phyloP scores from a whole-genome alignment of 2,113 vertebrate genomes.

The Neodontobutis hainanensis region DNA sequence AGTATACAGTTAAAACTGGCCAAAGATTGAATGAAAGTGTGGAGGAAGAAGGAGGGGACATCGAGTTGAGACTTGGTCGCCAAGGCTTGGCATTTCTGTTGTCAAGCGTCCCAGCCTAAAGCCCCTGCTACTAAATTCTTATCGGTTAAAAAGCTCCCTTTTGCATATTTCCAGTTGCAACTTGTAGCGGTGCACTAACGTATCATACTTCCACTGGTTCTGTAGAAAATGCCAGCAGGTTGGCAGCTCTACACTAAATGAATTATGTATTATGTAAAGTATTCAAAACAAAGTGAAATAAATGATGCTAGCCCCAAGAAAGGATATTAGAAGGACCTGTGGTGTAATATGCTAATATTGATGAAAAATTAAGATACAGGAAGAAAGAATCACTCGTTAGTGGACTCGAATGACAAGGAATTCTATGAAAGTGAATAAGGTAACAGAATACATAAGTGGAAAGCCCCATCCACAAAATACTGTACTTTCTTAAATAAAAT shows the following conservation, averaged over 20 bases:
- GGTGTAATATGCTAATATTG: constrained; percentile 30
- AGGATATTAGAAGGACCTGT: constrained; percentile 23
- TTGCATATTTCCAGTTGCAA: constrained; percentile 20
- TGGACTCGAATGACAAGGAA: constrained; percentile 17
- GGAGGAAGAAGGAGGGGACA: constrained; percentile 28
- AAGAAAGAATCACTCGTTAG: constrained; percentile 17
- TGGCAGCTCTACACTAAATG: constrained; percentile 34
- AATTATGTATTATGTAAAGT: constrained; percentile 50
- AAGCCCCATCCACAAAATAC: neutral
- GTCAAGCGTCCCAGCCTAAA: constrained; percentile 48
- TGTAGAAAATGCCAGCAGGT: constrained; percentile 30
- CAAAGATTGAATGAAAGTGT: constrained; percentile 48
- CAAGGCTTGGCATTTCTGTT: constrained; percentile 48
- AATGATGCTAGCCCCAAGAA: constrained; percentile 27
- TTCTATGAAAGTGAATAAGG: neutral
- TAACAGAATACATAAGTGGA: neutral
- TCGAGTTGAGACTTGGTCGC: constrained; percentile 23
- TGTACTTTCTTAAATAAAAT: constrained; percentile 25
- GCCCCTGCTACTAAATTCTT: constrained; percentile 20
- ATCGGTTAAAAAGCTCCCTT: constrained; percentile 39
- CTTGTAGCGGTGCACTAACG: constrained; percentile 20
- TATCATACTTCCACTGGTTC: constrained; percentile 19
- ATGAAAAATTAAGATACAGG: constrained; percentile 31
- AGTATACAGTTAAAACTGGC: constrained; percentile 34
- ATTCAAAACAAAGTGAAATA: constrained; percentile 41